A percentile compares a stretch with the other conserved stretches of the same genome.
These are phyloP conservation scores for Suricata suricatta DNA, from an alignment of 2,113 vertebrate genomes.

Conservation along the genomic window DNA sequence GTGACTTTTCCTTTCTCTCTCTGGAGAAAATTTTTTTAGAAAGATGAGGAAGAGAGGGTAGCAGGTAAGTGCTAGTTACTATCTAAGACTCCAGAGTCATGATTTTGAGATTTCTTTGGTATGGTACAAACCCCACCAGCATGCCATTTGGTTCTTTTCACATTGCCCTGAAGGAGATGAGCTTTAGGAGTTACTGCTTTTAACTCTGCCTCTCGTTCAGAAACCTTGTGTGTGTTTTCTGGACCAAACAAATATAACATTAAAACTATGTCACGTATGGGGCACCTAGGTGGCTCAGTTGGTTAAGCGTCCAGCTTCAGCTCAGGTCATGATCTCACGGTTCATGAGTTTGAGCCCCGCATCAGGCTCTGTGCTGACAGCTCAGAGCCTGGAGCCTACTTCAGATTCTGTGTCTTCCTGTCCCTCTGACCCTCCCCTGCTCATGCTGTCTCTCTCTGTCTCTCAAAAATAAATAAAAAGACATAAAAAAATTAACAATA, in stretches of 20 bases:
- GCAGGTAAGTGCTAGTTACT: neutral
- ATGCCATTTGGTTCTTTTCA: neutral
- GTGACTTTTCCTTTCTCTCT: neutral
- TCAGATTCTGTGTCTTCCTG: no score
- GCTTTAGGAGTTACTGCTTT: neutral
- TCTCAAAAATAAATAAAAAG: no score
- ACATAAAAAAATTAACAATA: neutral
- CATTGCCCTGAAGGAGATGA: neutral
- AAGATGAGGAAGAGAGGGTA: neutral
- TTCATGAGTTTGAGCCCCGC: no score
- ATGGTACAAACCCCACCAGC: accelerated
- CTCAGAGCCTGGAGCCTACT: no score
- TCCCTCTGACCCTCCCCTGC: no score
- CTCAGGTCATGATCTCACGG: no score
- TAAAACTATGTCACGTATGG: neutral
- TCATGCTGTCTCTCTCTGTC: no score
- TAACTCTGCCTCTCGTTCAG: neutral
- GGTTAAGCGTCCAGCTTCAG: no score
- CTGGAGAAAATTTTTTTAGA: neutral
- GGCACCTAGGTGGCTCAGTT: no score
- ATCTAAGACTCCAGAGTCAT: neutral
- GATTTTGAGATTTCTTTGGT: neutral
- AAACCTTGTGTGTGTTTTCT: neutral
- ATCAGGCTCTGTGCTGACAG: no score
- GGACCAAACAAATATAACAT: neutral